Evolutionary conservation across 2,888 invertebrate genomes (phyloP).

Genomic region (Spodoptera picta): DNA sequence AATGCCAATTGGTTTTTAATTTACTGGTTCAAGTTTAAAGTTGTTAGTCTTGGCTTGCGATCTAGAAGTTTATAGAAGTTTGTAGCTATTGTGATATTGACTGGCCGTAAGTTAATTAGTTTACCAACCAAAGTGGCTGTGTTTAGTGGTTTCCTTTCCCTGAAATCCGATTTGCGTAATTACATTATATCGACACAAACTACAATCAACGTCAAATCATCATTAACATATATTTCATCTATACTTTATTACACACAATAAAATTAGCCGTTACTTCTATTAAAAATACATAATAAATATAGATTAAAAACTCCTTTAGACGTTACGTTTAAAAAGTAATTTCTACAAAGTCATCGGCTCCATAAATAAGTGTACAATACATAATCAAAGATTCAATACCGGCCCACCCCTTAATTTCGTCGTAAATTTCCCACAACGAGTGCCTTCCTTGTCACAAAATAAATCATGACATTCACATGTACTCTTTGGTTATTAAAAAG

Average conservation of each 20-base stretch:
- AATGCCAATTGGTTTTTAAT: constrained; percentile 34
- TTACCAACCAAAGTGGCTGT: constrained; percentile 4
- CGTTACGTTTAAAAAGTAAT: constrained; percentile 41
- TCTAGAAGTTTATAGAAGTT: constrained; percentile 1
- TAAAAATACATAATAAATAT: constrained; percentile 41
- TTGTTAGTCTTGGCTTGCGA: background rate
- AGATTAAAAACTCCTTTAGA: constrained; percentile 37
- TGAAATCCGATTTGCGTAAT: constrained; percentile 17
- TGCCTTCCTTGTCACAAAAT: constrained; percentile 84
- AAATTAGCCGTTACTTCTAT: constrained; percentile 31
- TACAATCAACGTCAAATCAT: constrained; percentile 4
- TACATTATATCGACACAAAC: constrained; percentile 9
- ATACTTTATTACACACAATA: constrained; percentile 22
- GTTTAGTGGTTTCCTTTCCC: constrained; percentile 8
- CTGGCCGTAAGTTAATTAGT: constrained; percentile 18
- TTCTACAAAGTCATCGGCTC: constrained; percentile 60
- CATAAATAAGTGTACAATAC: constrained; percentile 69
- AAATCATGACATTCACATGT: constrained; percentile 82
- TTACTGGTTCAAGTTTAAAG: constrained; percentile 3
- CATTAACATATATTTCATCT: constrained; percentile 25
- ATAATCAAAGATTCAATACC: constrained; percentile 70
- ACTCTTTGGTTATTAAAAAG: constrained; percentile 61
- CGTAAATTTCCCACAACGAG: constrained; percentile 86
- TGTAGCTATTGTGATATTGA: constrained; percentile 17
- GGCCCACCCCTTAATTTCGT: constrained; percentile 77